Conservation (phyloP, 2,888 invertebrate genomes). For the Eustalomyia histrio region DNA sequence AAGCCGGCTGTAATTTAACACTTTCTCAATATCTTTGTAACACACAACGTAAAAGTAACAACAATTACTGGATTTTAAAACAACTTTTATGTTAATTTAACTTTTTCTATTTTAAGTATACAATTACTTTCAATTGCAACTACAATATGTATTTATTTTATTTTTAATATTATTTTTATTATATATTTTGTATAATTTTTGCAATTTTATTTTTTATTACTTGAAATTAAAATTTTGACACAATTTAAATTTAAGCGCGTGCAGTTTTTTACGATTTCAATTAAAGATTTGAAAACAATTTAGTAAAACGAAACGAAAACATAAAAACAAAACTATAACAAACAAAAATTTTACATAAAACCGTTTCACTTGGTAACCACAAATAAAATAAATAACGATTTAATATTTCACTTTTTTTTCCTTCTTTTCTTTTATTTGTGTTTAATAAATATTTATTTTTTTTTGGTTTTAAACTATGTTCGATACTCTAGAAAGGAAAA, state of each 20-base stretch:
- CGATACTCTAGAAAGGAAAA: neutral
- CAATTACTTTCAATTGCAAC: conserved; percentile 2
- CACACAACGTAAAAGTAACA: conserved; percentile 9
- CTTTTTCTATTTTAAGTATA: neutral
- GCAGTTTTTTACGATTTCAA: conserved; percentile 8
- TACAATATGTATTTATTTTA: conserved; percentile 14
- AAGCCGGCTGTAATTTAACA: conserved; percentile 65
- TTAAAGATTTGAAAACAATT: neutral
- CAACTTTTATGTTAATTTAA: conserved; percentile 42
- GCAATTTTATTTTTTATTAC: conserved; percentile 8
- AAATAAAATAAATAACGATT: conserved; percentile 45
- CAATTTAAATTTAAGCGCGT: conserved; percentile 3
- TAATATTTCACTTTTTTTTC: conserved; percentile 5
- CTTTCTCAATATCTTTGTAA: conserved; percentile 55
- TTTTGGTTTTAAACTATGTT: neutral
- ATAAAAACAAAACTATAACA: neutral
- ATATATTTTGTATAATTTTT: neutral
- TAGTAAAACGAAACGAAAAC: neutral
- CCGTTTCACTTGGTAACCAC: conserved; percentile 55
- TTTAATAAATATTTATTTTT: conserved; percentile 1
- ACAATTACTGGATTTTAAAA: conserved; percentile 12
- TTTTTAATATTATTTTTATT: conserved; percentile 19
- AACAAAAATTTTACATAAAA: neutral
- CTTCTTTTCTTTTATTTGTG: conserved; percentile 2
- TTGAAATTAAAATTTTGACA: conserved; percentile 2